Base-by-base conservation (phyloP, 2,797 vertebrate species). In the Oceanodroma leucorhoa region DNA sequence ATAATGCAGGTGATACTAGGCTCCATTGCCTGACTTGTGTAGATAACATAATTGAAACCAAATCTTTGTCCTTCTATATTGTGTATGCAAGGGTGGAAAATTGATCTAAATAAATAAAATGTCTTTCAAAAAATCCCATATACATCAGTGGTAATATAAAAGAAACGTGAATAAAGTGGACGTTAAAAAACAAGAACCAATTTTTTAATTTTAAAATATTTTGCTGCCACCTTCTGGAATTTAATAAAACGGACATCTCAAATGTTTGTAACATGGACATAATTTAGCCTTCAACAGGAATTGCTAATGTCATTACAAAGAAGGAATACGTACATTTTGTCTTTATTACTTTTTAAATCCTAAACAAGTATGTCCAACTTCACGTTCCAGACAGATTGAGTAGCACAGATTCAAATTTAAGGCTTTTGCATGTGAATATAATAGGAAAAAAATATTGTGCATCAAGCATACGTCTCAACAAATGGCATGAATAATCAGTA, bases 181-280 rank as follows among this genome's bases (percentile, higher is more conserved):
- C 5, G 30, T 43, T 45, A 5, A 17, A 24, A 6, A 30, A n/a
- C n/a, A 62, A 8, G 1, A 50, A 29, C 11, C 3, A 6, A 9
- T 4, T 46, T 10, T 72, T 21, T 2, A 41, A 46, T 40, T 75
- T 79, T 36, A n/a, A 91, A 93, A 87, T 89, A 95, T 91, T 97
- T 95, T 98, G 95, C 97, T 96, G 98, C 98, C 98, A 97, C 93
- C 98, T 97, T 48, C 80, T 97, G 98, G 97, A 89, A 67, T 11
- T 50, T 22, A 61, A 34, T 69, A 79, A 75, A 73, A 90, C 14
- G 29, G 38, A 41, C 46, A 57, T 29, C 23, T 58, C 30, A 34
- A 40, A 43, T 23, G 20, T 67, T 84, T 66, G 11, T 38, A 40
- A 57, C 10, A 8, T 9, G 5, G 40, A 53, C 7, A 5, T 18